A percentile compares a stretch with the other conserved stretches of the same genome.
phyloP scores from a whole-genome alignment of 1,140 invertebrate species.

The Chrysopa pallens region DNA sequence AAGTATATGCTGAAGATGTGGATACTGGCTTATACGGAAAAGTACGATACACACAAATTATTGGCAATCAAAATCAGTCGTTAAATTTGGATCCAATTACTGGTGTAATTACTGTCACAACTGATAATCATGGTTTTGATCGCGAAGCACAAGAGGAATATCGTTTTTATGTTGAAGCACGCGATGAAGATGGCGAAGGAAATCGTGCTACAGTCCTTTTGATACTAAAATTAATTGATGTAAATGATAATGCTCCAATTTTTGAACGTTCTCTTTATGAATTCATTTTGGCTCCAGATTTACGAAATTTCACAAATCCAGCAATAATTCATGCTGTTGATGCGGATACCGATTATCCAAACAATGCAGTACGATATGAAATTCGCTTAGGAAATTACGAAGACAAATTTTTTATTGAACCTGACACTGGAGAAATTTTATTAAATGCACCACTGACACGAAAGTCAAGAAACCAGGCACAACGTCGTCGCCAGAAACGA shows the following conservation, averaged over 20 bases:
- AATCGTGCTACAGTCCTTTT: slow-evolving; percentile 51
- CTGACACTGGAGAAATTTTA: slow-evolving; percentile 48
- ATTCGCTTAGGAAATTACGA: slow-evolving; percentile 61
- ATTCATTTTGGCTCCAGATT: slow-evolving; percentile 56
- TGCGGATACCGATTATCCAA: slow-evolving; percentile 65
- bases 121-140: slow-evolving; percentile 57
- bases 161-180: slow-evolving; percentile 63
- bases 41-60: slow-evolving; percentile 55
- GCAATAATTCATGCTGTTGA: slow-evolving; percentile 64
- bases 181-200: slow-evolving; percentile 67
- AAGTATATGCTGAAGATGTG: slow-evolving; percentile 57
- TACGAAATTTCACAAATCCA: slow-evolving; percentile 48
- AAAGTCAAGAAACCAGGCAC: slow-evolving; percentile 18
- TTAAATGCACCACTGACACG: slow-evolving; percentile 28
- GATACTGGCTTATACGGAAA: slow-evolving; percentile 53
- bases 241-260: slow-evolving; percentile 72
- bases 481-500: slow-evolving; percentile 6
- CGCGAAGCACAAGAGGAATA: slow-evolving; percentile 60
- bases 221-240: slow-evolving; percentile 57
- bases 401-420: slow-evolving; percentile 61
- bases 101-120: slow-evolving; percentile 62
- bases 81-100: slow-evolving; percentile 59
- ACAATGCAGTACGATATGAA: slow-evolving; percentile 72
- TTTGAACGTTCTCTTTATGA: slow-evolving; percentile 68
- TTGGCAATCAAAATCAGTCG: slow-evolving; percentile 52